A percentile compares a stretch with the other conserved stretches of the same genome.
These are phyloP conservation scores for Drosophila nannoptera DNA, from an alignment of 1,140 invertebrate species.

Conservation along the genomic window DNA sequence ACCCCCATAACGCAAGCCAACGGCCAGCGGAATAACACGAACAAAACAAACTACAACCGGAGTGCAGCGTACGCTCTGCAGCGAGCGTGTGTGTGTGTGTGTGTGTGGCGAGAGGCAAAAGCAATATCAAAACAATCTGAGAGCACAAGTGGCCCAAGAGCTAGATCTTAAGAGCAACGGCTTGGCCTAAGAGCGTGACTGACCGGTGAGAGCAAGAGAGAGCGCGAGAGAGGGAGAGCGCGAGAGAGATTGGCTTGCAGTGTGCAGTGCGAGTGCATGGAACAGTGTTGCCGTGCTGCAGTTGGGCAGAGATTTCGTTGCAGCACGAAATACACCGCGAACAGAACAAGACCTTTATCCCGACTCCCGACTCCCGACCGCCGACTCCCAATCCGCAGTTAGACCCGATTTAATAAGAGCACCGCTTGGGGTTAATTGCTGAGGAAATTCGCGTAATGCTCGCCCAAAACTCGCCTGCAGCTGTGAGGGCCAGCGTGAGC, in stretches of 20 bases:
- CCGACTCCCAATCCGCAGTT: too few species aligned
- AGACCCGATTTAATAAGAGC: too few species aligned
- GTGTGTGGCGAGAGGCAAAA: constrained; percentile 17
- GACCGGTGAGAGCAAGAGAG: constrained; percentile 3
- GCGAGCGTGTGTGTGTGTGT: constrained; percentile 13
- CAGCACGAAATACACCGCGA: constrained; percentile 41
- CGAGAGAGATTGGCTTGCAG: neutral
- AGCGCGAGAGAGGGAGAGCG: neutral
- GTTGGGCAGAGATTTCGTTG: constrained; percentile 34
- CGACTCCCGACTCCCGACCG: too few species aligned
- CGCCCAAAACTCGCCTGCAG: too few species aligned
- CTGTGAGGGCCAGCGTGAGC: too few species aligned
- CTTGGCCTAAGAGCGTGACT: constrained; percentile 20
- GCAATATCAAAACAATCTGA: constrained; percentile 26
- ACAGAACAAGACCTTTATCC: neutral
- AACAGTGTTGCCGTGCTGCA: constrained; percentile 70
- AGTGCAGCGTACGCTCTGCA: constrained; percentile 16
- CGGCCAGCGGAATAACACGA: constrained; percentile 58
- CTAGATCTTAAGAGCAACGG: constrained; percentile 21
- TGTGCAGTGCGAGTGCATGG: neutral
- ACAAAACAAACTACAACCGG: constrained; percentile 72
- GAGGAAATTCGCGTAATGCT: too few species aligned
- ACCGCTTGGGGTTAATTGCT: too few species aligned
- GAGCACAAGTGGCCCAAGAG: constrained; percentile 17
- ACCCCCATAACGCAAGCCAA: constrained; percentile 49